phyloP scores from a whole-genome alignment of 2,113 vertebrate species.

The Theropithecus gelada region DNA sequence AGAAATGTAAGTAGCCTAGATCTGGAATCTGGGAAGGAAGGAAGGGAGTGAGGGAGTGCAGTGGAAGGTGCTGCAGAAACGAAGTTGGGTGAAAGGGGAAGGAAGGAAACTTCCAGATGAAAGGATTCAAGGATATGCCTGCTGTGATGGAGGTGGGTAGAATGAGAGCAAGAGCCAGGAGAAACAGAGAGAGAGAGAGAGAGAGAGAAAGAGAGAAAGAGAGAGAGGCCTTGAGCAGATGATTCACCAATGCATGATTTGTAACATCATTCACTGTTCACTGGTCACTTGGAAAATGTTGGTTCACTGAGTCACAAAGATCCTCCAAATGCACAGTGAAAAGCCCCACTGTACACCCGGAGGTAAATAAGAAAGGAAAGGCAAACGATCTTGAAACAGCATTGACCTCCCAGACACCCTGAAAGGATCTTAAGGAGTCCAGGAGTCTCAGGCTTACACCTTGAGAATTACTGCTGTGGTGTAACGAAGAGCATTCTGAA shows the following conservation, averaged over 20 bases:
- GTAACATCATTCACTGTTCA: neutral
- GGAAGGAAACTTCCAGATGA: neutral
- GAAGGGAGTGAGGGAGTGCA: neutral
- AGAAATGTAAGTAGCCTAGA: neutral
- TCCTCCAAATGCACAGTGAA: neutral
- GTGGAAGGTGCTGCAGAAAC: neutral
- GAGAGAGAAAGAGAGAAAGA: too few species aligned
- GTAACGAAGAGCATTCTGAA: neutral
- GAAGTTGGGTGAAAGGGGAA: neutral
- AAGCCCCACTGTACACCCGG: neutral
- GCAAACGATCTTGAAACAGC: neutral
- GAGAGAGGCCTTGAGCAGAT: neutral
- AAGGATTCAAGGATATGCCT: neutral
- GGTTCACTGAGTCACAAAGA: neutral
- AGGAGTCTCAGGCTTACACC: neutral
- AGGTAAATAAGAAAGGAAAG: neutral
- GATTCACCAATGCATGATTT: neutral
- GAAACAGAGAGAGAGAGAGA: too few species aligned
- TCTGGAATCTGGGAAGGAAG: neutral
- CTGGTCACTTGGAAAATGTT: neutral
- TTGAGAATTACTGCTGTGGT: neutral
- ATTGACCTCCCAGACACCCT: neutral
- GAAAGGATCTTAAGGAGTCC: neutral
- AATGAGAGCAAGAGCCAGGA: neutral
- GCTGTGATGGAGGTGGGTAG: too few species aligned